Evolutionary conservation across 2,113 vertebrate species (phyloP).

Genomic region (Phocoena phocoena): DNA sequence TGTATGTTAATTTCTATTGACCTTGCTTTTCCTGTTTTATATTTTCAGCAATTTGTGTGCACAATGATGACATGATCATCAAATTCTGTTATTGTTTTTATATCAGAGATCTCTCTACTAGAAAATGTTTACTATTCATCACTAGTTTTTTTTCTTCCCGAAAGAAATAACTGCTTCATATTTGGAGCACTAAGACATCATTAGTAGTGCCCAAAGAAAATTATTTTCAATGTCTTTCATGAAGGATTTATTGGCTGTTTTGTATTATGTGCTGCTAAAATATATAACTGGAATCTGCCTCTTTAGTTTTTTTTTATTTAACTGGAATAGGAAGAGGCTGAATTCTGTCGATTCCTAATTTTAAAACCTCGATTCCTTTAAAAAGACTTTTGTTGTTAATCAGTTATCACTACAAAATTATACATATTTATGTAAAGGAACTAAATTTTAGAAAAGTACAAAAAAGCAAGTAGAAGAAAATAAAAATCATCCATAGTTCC

Average conservation of each 20-base stretch:
- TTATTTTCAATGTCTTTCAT: not conserved
- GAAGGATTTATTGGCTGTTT: not conserved
- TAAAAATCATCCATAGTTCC: not conserved
- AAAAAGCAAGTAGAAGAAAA: not conserved
- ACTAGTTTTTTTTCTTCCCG: not conserved
- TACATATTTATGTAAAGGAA: not conserved
- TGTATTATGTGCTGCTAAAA: not conserved
- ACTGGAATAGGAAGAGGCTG: not conserved
- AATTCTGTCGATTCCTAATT: not conserved
- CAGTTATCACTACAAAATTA: not conserved
- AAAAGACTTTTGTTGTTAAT: not conserved
- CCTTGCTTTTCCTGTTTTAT: not conserved
- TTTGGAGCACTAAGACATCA: not conserved
- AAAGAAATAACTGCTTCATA: not conserved
- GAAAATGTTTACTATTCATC: not conserved
- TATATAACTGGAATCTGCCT: not conserved
- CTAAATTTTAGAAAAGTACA: not conserved
- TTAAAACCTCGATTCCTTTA: not conserved
- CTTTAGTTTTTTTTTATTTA: not conserved
- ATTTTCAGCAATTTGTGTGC: conserved; percentile 40
- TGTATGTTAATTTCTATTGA: not conserved
- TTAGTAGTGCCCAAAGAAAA: not conserved
- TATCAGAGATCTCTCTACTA: not conserved
- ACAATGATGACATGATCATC: not conserved
- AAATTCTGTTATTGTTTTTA: not conserved